Conservation (phyloP, 2,797 vertebrate species). For the Silurus lanzhouensis region DNA sequence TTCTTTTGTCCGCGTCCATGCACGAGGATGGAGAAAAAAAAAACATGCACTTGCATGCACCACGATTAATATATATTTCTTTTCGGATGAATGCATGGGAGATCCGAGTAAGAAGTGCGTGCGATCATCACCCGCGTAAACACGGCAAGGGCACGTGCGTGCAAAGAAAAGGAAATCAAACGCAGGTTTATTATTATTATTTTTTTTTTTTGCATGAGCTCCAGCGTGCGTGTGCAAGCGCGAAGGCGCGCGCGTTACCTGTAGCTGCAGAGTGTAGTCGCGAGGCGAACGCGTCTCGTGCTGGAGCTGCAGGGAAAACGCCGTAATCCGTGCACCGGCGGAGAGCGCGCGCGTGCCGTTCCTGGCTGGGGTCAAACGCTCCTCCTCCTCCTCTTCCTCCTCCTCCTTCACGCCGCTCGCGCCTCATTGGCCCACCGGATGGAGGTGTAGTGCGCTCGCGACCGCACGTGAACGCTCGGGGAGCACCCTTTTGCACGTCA, state of each 20-base stretch:
- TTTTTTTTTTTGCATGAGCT: not conserved
- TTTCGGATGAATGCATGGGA: too few relatives aligned
- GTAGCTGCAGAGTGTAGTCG: slow-evolving; percentile 76
- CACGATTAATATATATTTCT: not conserved
- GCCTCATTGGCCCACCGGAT: slow-evolving; percentile 68
- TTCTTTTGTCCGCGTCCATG: not conserved
- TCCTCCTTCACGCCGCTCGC: slow-evolving; percentile 63
- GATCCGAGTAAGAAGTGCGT: too few relatives aligned
- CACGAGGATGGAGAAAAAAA: not conserved
- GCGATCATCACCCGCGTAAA: not conserved
- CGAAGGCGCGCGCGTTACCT: slow-evolving; percentile 64
- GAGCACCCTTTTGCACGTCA: too few relatives aligned
- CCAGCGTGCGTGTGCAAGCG: not conserved
- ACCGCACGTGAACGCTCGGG: not conserved
- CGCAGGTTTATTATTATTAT: too few relatives aligned
- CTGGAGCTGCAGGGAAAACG: slow-evolving; percentile 76
- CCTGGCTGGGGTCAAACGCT: slow-evolving; percentile 54
- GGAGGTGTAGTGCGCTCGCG: slow-evolving; percentile 47
- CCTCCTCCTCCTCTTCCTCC: too few relatives aligned
- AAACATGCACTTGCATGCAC: not conserved
- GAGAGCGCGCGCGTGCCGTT: slow-evolving; percentile 42
- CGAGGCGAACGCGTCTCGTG: slow-evolving; percentile 72
- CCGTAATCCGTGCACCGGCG: slow-evolving; percentile 73
- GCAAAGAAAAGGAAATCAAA: not conserved
- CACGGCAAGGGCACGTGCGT: not conserved